These are phyloP conservation scores for Himalopsyche kuldschensis DNA, from an alignment of 2,888 invertebrate species.

Conservation along the genomic window DNA sequence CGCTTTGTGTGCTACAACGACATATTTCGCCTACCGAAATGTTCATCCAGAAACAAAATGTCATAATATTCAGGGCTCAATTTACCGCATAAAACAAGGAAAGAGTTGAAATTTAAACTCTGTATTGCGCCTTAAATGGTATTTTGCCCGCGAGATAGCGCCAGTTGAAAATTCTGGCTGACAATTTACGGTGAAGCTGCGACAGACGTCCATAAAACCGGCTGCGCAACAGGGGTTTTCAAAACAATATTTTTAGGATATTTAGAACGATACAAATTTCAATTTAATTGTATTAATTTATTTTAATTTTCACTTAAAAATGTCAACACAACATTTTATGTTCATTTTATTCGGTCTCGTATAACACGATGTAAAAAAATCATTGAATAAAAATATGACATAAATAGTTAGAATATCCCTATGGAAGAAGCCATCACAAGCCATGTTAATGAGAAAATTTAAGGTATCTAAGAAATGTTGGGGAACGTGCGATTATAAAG, in stretches of 20 bases:
- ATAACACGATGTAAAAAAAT: too few species aligned
- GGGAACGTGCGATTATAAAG: too few species aligned
- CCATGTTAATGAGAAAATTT: too few species aligned
- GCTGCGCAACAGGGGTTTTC: background rate
- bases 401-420: too few species aligned
- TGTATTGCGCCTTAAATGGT: background rate
- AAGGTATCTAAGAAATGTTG: too few species aligned
- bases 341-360: too few species aligned
- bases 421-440: too few species aligned
- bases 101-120: background rate
- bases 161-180: background rate
- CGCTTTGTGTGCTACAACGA: background rate
- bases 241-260: background rate
- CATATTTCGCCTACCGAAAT: background rate
- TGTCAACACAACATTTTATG: too few species aligned
- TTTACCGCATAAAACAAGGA: background rate
- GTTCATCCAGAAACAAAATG: background rate
- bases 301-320: too few species aligned
- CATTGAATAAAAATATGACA: too few species aligned
- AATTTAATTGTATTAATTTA: too few species aligned
- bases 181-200: background rate
- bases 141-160: background rate
- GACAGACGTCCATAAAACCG: background rate
- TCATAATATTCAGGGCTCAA: background rate
- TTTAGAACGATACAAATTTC: too few species aligned